These are phyloP conservation scores for Gulo gulo DNA, from an alignment of 2,113 vertebrate genomes.

Conservation along the genomic window DNA sequence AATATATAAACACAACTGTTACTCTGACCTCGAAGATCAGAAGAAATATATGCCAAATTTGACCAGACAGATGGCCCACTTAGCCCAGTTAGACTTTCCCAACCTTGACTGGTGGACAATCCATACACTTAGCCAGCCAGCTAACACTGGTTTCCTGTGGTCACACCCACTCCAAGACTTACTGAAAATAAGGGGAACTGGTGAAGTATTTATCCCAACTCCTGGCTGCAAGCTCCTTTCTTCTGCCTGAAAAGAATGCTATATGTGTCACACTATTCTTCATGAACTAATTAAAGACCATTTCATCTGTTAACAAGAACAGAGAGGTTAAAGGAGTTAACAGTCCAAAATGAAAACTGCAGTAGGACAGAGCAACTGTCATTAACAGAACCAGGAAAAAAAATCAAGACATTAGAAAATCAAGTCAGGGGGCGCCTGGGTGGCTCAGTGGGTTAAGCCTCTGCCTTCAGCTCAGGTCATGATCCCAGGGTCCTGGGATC, in stretches of 20 bases:
- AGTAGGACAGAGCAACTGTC: not conserved
- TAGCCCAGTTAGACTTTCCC: not conserved
- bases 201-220: not conserved
- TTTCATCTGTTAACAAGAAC: not conserved
- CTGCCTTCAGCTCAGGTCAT: too few relatives aligned
- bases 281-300: not conserved
- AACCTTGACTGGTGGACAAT: not conserved
- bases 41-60: slow-evolving; percentile 30
- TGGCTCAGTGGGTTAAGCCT: too few relatives aligned
- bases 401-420: not conserved
- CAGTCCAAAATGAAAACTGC: not conserved
- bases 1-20: not conserved
- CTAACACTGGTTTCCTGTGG: not conserved
- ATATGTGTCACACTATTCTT: not conserved
- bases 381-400: not conserved
- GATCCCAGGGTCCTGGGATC: too few relatives aligned
- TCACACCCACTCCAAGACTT: not conserved
- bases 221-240: not conserved
- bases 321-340: not conserved
- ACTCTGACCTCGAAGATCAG: not conserved
- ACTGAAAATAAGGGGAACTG: not conserved
- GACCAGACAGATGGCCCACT: not conserved
- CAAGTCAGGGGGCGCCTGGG: not conserved
- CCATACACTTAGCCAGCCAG: not conserved
- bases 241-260: not conserved